These are phyloP conservation scores for Puffinus mauretanicus DNA, from an alignment of 2,113 vertebrate species.

Conservation along the genomic window DNA sequence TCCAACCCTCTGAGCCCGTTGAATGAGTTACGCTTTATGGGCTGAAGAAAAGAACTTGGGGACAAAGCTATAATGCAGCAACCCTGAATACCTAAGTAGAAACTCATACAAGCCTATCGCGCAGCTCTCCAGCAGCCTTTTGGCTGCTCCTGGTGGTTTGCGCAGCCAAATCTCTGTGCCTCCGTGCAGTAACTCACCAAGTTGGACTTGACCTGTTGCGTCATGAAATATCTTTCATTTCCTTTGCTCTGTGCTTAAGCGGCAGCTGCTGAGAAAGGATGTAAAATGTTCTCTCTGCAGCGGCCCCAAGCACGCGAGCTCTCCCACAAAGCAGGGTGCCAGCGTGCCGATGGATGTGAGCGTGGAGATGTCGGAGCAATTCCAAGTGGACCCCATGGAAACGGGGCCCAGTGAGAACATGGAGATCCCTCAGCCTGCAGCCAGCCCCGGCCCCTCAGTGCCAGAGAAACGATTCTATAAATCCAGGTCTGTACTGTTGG, in stretches of 20 bases:
- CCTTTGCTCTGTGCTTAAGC: fast-evolving
- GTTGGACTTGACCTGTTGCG: background rate
- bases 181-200: background rate
- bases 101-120: background rate
- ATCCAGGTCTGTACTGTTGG: slow-evolving; percentile 72
- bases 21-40: background rate
- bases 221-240: background rate
- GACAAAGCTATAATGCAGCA: background rate
- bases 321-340: background rate
- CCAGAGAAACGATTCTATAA: slow-evolving; percentile 69
- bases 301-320: slow-evolving; percentile 4
- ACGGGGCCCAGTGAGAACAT: background rate
- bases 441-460: fast-evolving
- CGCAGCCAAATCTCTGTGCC: background rate
- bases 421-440: background rate
- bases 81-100: background rate
- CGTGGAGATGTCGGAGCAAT: background rate
- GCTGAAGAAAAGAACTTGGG: background rate
- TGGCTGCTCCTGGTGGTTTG: background rate
- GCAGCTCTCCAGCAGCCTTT: background rate
- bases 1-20: background rate
- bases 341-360: slow-evolving; percentile 56
- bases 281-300: background rate
- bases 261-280: background rate
- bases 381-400: slow-evolving; percentile 72